Percentiles rank a stretch among this genome's conserved stretches.
These are phyloP conservation scores for Cochlearius cochlearius DNA, from an alignment of 2,113 vertebrate genomes.

Conservation along the genomic window DNA sequence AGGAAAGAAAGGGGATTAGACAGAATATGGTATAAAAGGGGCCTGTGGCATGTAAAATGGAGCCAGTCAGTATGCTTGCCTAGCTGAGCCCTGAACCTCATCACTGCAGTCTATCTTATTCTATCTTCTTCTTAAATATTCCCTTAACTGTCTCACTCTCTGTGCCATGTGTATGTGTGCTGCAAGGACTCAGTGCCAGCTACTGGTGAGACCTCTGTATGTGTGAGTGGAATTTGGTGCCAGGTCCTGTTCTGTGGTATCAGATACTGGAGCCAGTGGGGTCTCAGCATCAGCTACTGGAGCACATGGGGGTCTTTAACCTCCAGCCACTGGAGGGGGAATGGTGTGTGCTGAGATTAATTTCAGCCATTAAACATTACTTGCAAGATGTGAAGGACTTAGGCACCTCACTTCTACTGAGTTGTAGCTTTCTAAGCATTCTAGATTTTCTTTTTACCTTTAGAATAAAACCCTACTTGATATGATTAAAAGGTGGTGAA, in stretches of 20 bases:
- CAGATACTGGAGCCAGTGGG: background rate
- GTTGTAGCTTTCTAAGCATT: background rate
- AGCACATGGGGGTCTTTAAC: background rate
- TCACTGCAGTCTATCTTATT: too few species aligned
- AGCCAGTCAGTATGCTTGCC: background rate
- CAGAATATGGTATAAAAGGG: background rate
- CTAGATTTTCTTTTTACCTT: background rate
- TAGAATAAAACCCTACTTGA: background rate
- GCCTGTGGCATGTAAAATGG: background rate
- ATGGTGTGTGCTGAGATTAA: background rate
- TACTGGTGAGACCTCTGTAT: background rate
- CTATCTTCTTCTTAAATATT: background rate
- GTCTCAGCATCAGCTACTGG: background rate
- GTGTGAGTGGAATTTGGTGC: background rate
- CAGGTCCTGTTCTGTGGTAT: background rate
- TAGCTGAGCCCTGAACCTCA: background rate
- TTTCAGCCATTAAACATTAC: background rate
- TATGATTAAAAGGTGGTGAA: background rate
- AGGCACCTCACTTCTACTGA: background rate
- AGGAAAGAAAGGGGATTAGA: background rate
- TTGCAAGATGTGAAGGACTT: background rate
- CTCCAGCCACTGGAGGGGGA: background rate
- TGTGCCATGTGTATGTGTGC: background rate
- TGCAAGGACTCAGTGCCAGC: background rate
- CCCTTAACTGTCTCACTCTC: background rate